Conservation (phyloP, 2,888 invertebrate genomes). For the Polydrusus pterygomalis region DNA sequence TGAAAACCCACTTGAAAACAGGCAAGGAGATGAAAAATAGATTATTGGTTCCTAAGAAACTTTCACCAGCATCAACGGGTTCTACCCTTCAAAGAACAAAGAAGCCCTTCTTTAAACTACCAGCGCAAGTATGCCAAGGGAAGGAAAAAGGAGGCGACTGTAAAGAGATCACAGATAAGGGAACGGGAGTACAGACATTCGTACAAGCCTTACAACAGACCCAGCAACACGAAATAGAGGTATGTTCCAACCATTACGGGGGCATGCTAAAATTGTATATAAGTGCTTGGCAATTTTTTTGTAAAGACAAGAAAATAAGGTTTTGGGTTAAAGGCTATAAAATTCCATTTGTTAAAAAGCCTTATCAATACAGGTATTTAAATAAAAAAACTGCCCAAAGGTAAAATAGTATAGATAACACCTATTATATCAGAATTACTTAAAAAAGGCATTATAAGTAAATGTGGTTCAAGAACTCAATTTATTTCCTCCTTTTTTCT, state of each 20-base stretch:
- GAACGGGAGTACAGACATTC: not conserved
- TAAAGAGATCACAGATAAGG: too few species aligned
- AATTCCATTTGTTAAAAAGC: too few species aligned
- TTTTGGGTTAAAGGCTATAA: conserved; percentile 15
- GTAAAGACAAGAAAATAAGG: conserved; percentile 14
- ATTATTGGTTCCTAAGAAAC: not conserved
- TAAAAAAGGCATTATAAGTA: too few species aligned
- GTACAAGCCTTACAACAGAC: not conserved
- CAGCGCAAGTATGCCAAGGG: not conserved
- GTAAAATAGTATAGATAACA: too few species aligned
- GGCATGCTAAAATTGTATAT: not conserved
- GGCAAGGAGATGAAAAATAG: conserved; percentile 32
- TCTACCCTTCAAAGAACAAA: too few species aligned
- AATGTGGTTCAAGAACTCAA: too few species aligned
- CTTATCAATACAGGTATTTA: not conserved
- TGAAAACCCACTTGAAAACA: conserved; percentile 31
- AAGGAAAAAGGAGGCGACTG: not conserved
- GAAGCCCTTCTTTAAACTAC: not conserved
- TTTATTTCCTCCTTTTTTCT: too few species aligned
- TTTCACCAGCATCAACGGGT: not conserved
- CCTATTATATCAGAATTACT: too few species aligned
- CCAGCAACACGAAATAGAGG: too few species aligned
- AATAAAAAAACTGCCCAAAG: too few species aligned
- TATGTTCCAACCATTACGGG: too few species aligned
- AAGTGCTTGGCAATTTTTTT: conserved; percentile 14